Conservation (phyloP, 92 coral and sea anemone genomes). For the Phenganax subtilis region DNA sequence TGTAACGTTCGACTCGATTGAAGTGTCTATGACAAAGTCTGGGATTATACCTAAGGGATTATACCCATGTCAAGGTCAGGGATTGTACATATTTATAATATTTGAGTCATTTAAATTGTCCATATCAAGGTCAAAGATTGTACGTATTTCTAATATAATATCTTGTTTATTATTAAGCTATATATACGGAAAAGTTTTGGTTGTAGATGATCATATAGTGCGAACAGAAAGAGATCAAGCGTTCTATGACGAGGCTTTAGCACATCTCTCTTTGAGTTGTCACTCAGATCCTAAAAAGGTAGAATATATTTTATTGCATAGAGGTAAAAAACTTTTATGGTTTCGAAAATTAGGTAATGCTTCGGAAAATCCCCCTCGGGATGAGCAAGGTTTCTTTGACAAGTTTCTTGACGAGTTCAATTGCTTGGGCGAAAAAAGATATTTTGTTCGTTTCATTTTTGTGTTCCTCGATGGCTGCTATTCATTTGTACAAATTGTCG, state of each 20-base stretch:
- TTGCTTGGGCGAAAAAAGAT: background rate
- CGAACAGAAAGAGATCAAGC: constrained; percentile 6
- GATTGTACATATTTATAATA: too few species aligned
- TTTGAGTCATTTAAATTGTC: too few species aligned
- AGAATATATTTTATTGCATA: background rate
- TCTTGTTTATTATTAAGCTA: constrained; percentile 1
- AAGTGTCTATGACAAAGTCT: background rate
- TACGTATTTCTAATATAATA: background rate
- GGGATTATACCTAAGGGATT: background rate
- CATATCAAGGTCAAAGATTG: too few species aligned
- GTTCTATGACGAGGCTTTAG: constrained; percentile 8
- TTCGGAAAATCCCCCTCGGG: background rate
- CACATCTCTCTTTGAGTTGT: constrained; percentile 21
- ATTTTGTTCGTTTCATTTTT: background rate
- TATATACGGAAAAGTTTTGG: constrained; percentile 32
- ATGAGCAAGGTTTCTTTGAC: background rate
- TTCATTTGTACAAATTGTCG: background rate
- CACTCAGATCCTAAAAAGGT: constrained; percentile 35
- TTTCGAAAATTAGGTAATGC: too few species aligned
- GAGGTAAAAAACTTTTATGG: too few species aligned
- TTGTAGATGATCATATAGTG: constrained; percentile 19
- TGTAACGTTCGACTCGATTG: background rate
- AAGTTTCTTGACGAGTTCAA: background rate
- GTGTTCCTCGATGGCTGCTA: background rate
- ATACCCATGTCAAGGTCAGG: too few species aligned